Evolutionary conservation across 2,113 vertebrate species (phyloP).

Genomic region (Lathamus discolor): DNA sequence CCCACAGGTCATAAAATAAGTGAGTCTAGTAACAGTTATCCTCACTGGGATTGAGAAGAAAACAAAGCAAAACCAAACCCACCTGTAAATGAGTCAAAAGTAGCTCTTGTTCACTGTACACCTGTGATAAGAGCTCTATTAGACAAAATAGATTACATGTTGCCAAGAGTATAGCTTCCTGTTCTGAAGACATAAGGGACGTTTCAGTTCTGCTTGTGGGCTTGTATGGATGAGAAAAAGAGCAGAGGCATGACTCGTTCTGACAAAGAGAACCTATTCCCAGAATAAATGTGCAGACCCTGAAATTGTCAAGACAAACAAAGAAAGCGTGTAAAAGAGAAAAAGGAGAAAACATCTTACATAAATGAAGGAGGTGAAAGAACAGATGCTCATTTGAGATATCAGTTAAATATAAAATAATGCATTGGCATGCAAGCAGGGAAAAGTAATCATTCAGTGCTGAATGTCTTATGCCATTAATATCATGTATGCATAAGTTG

Average conservation of each 20-base stretch:
- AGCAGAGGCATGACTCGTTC: conserved; percentile 28
- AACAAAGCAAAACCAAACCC: background rate
- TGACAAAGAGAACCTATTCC: conserved; percentile 10
- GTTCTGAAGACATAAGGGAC: background rate
- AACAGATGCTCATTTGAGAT: background rate
- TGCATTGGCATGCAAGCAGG: background rate
- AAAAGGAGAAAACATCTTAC: background rate
- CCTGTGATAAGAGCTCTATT: background rate
- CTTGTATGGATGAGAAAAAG: background rate
- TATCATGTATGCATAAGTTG: conserved; percentile 1
- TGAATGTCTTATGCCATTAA: conserved; percentile 32
- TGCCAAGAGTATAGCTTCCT: background rate
- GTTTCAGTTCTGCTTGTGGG: background rate
- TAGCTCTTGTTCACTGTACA: background rate
- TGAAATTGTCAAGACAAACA: conserved; percentile 38
- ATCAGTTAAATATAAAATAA: background rate
- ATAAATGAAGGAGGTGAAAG: background rate
- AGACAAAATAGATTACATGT: background rate
- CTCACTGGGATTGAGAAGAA: background rate
- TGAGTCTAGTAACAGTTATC: background rate
- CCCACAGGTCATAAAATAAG: background rate
- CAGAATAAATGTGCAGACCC: background rate
- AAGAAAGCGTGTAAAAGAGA: background rate
- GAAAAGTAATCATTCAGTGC: background rate
- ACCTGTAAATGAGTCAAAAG: background rate